Evolutionary conservation across 2,888 invertebrate genomes (phyloP), one percentile per base, ranked within the genome.

Genomic region (Beris morrisii): DNA sequence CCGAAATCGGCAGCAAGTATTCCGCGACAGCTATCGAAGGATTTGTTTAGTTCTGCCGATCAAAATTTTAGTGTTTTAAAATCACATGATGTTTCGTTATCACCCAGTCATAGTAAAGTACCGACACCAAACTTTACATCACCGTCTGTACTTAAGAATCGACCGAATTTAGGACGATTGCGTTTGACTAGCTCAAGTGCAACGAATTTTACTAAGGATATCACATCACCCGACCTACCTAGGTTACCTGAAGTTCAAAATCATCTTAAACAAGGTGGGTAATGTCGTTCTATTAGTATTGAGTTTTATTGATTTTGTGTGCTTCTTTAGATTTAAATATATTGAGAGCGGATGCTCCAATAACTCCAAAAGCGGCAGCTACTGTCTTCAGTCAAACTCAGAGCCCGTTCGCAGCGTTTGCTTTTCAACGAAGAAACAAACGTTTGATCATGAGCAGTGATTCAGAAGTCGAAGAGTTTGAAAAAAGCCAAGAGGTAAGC

Each of bases 41-140:
- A 66, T n/a, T 28, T 66, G 58, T 66, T 68, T 63, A 45, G 52
- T 13, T 64, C 64, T 5, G 48, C 50, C 15, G 64, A 67, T 15
- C 54, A 54, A 11, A 64, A 56, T 50, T 32, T 66, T 1, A 38
- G 9, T 7, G 38, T 38, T 43, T n/a, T 43, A 4, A 54, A 46
- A 11, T 46, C 53, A 5, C 5, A 13, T 13, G n/a, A 53, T 44
- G 22, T 22, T 22, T 22, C 22, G 3, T 22, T 22, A 22, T 55
- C 46, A 12, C 52, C 52, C 11, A 32, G 22, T 1, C 13, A 9
- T 28, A 12, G 1, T 12, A 11, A 38, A 22, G 5, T 5, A 4
- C n/a, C 9, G 0, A 50, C 22, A 43, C n/a, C 38, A 11, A 38
- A 53, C 22, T 52, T 53, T 3, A 59, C 45, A 28, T 64, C 64